phyloP scores from a whole-genome alignment of 2,888 invertebrate genomes.

The Fragum fragum region DNA sequence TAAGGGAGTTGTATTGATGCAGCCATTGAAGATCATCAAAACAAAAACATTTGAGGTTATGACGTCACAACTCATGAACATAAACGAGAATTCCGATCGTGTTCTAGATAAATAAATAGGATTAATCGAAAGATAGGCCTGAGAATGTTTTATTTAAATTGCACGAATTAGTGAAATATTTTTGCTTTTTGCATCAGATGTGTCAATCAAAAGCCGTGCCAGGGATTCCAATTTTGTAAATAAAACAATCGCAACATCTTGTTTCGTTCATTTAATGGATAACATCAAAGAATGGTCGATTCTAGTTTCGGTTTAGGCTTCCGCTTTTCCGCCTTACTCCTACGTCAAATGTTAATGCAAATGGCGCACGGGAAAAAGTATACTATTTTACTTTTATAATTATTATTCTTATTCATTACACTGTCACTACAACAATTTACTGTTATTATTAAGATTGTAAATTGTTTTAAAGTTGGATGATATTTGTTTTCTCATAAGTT shows the following conservation, averaged over 20 bases:
- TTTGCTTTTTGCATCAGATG: no score
- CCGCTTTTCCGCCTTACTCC: conserved; percentile 61
- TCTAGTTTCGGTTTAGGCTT: conserved; percentile 18
- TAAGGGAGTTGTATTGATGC: neutral
- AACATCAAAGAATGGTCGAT: neutral
- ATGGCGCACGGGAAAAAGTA: conserved; percentile 57
- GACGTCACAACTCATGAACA: conserved; percentile 73
- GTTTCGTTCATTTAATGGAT: neutral
- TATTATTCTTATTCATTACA: neutral
- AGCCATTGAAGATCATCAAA: conserved; percentile 60
- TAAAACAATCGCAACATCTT: conserved; percentile 14
- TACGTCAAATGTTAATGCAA: conserved; percentile 49
- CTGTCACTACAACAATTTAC: conserved; percentile 5
- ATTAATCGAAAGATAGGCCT: neutral
- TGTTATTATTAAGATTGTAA: neutral
- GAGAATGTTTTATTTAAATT: no score
- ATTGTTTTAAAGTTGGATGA: conserved; percentile 14
- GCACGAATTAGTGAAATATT: no score
- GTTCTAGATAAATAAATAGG: neutral
- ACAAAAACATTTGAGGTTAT: conserved; percentile 74
- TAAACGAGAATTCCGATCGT: conserved; percentile 3
- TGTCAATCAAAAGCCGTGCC: no score
- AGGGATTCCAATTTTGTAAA: neutral
- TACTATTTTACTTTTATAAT: neutral
- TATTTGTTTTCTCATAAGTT: neutral